These are phyloP conservation scores for Rhinophrynus dorsalis DNA, from an alignment of 2,797 vertebrate species.

Conservation along the genomic window DNA sequence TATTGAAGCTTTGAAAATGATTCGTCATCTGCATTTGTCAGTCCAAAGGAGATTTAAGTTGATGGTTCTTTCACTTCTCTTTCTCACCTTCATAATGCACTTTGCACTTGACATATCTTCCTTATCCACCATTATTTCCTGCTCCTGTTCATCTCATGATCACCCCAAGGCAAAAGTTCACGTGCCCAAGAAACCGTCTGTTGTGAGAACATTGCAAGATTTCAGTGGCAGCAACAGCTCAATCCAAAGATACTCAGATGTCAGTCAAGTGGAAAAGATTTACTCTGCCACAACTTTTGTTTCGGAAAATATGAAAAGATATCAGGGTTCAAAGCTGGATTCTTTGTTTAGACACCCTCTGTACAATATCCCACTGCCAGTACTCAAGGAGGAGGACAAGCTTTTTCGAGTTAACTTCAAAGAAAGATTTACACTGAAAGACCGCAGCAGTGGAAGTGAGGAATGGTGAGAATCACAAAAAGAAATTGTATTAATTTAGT, in stretches of 20 bases:
- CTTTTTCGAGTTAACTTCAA: constrained; percentile 70
- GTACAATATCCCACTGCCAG: constrained; percentile 62
- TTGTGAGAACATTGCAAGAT: constrained; percentile 58
- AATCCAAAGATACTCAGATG: constrained; percentile 45
- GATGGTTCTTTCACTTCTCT: constrained; percentile 51
- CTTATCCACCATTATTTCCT: neutral
- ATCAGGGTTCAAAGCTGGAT: constrained; percentile 61
- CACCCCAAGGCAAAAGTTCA: constrained; percentile 8
- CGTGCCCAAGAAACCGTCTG: constrained; percentile 22
- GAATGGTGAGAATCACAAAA: constrained; percentile 84
- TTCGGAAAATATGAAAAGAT: neutral
- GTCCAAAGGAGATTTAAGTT: constrained; percentile 60
- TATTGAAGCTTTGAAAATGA: constrained; percentile 46
- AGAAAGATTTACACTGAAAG: constrained; percentile 60
- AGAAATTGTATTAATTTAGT: too few relatives aligned
- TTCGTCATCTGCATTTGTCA: constrained; percentile 32
- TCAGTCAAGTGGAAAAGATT: neutral
- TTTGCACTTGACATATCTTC: constrained; percentile 52
- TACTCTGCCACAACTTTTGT: neutral
- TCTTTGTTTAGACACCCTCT: constrained; percentile 76
- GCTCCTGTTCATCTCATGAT: neutral
- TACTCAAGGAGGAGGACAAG: constrained; percentile 69
- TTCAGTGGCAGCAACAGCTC: constrained; percentile 54
- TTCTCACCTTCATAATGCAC: constrained; percentile 54
- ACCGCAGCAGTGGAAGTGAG: constrained; percentile 53